phyloP scores from a whole-genome alignment of 2,797 vertebrate species.

The Meda fulgida region DNA sequence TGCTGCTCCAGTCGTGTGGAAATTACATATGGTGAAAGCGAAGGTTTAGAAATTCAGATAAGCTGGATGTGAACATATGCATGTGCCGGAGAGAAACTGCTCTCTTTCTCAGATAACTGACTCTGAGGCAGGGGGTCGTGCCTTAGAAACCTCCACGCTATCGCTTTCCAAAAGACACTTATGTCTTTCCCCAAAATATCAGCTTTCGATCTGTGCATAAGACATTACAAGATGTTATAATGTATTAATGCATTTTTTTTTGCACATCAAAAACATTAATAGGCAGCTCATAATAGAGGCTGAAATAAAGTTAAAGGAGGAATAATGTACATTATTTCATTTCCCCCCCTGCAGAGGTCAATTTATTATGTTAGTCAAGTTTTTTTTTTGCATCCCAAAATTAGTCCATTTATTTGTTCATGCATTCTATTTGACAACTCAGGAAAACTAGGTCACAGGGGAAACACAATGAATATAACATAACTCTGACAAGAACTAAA shows the following conservation, averaged over 20 bases:
- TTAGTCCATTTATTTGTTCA: no score
- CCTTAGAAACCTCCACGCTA: not conserved
- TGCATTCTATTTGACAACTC: no score
- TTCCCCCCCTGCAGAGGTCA: not conserved
- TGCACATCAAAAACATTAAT: not conserved
- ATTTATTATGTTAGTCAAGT: no score
- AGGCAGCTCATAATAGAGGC: not conserved
- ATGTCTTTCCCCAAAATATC: not conserved
- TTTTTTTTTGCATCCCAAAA: no score
- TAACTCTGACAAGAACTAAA: no score
- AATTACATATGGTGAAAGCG: conserved; percentile 45
- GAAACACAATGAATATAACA: no score
- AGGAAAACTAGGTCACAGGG: no score
- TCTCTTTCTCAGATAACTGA: conserved; percentile 4
- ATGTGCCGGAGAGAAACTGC: conserved; percentile 9
- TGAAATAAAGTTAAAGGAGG: not conserved
- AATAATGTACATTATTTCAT: not conserved
- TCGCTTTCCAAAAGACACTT: not conserved
- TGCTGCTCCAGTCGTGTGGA: conserved; percentile 43
- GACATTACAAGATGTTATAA: not conserved
- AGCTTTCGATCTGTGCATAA: not conserved
- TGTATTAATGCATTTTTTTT: not conserved
- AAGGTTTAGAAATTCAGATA: conserved; percentile 43
- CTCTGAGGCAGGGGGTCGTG: not conserved
- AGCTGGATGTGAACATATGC: not conserved